Conservation (phyloP, 2,113 vertebrate species). For the Paralichthys olivaceus region DNA sequence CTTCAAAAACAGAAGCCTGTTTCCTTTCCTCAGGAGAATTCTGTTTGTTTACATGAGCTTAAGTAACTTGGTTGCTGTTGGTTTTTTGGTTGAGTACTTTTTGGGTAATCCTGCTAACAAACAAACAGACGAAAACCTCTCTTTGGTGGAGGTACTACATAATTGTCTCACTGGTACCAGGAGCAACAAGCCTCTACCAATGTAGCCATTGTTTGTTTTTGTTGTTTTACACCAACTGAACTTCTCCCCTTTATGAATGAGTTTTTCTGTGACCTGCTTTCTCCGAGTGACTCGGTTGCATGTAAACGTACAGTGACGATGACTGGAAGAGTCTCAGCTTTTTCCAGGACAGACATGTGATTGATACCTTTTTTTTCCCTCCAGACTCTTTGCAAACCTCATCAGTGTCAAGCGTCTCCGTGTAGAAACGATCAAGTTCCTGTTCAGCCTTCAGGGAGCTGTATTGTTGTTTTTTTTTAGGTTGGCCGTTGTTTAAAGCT, state of each 20-base stretch:
- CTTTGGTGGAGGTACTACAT: no score
- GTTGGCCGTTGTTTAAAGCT: constrained; percentile 48
- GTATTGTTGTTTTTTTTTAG: not conserved
- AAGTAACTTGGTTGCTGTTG: no score
- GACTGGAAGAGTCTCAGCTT: not conserved
- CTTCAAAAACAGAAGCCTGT: no score
- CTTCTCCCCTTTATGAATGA: no score
- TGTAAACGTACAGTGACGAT: not conserved
- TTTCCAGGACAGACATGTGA: not conserved
- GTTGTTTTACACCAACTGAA: no score
- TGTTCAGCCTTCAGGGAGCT: not conserved
- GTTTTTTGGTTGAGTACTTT: no score
- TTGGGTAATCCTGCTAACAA: no score
- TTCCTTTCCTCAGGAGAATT: no score
- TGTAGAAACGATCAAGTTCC: not conserved
- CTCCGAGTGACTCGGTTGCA: not conserved
- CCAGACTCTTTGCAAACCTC: not conserved
- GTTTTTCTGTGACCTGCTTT: no score
- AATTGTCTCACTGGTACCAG: not conserved
- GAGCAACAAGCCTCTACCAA: not conserved
- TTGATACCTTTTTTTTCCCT: not conserved
- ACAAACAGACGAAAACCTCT: no score
- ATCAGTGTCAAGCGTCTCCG: not conserved
- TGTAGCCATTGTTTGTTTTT: no score
- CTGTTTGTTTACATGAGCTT: not conserved